These are phyloP conservation scores for Hyalella azteca DNA, from an alignment of 2,888 invertebrate genomes.

Conservation along the genomic window DNA sequence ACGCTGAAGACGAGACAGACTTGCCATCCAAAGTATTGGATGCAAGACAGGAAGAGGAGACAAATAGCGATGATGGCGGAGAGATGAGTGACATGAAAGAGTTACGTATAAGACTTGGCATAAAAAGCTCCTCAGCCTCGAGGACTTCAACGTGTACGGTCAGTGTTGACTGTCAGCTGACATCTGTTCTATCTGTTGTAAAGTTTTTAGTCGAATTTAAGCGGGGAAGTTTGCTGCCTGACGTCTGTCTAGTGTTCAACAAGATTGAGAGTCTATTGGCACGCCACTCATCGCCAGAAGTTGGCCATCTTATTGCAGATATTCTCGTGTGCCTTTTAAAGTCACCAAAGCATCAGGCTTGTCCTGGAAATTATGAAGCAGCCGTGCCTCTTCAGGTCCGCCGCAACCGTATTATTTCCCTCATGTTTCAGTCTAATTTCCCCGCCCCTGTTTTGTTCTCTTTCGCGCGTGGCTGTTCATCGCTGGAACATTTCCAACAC, in stretches of 20 bases:
- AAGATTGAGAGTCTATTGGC: slow-evolving; percentile 32
- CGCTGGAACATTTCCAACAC: slow-evolving; percentile 41
- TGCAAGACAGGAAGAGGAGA: too few species aligned
- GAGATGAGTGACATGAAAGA: not conserved
- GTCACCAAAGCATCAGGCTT: slow-evolving; percentile 33
- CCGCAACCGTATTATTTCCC: slow-evolving; percentile 4
- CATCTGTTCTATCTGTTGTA: slow-evolving; percentile 37
- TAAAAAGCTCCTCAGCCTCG: not conserved
- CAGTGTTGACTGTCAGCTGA: not conserved
- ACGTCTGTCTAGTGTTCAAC: slow-evolving; percentile 29
- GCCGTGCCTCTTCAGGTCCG: not conserved
- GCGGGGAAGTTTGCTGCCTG: slow-evolving; percentile 37
- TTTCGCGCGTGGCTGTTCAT: slow-evolving; percentile 18
- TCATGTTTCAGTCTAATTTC: slow-evolving; percentile 38
- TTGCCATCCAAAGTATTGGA: not conserved
- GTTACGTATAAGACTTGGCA: not conserved
- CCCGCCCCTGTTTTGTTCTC: slow-evolving; percentile 31
- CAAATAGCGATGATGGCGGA: not conserved
- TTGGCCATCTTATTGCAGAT: slow-evolving; percentile 33
- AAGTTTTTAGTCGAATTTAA: slow-evolving; percentile 43
- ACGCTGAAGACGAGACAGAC: not conserved
- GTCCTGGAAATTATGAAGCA: not conserved
- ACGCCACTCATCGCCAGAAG: slow-evolving; percentile 28
- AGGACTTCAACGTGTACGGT: not conserved
- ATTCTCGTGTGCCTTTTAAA: slow-evolving; percentile 35